A percentile compares a stretch with the other conserved stretches of the same genome.
Conservation (phyloP, 2,113 vertebrate species). For the Toxostoma redivivum region DNA sequence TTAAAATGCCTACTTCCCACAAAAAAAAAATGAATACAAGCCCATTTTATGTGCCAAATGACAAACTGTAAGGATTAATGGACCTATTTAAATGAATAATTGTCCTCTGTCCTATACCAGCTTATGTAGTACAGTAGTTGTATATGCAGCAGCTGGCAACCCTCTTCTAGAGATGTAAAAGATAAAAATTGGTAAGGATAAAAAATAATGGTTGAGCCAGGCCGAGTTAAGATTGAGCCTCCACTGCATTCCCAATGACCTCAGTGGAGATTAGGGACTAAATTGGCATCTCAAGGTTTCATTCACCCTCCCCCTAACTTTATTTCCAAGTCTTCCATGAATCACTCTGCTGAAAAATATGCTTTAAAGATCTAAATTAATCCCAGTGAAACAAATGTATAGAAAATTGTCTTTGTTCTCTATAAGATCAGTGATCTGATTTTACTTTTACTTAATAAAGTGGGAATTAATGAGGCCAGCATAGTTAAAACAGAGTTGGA, state of each 20-base stretch:
- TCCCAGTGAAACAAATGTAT: background rate
- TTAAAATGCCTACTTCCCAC: background rate
- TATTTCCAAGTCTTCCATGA: background rate
- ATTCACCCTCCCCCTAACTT: background rate
- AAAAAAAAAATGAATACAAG: conserved; percentile 55
- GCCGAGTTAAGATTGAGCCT: background rate
- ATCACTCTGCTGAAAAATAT: background rate
- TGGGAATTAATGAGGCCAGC: background rate
- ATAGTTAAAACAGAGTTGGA: background rate
- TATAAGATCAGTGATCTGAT: background rate
- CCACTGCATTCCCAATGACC: background rate
- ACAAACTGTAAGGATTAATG: conserved; percentile 54
- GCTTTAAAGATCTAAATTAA: background rate
- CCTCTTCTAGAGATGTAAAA: conserved; percentile 24
- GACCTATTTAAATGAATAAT: conserved; percentile 38
- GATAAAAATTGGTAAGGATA: conserved; percentile 1
- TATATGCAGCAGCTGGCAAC: conserved; percentile 18
- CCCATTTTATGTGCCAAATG: conserved; percentile 9
- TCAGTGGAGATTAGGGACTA: background rate
- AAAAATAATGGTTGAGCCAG: conserved; percentile 21
- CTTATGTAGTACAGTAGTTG: background rate
- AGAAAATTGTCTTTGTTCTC: background rate
- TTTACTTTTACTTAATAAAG: background rate
- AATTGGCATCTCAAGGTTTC: background rate
- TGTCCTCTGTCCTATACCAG: background rate